phyloP scores from a whole-genome alignment of 37 sponge, comb jelly and placozoan genomes.

The Theonella swinhoei region DNA sequence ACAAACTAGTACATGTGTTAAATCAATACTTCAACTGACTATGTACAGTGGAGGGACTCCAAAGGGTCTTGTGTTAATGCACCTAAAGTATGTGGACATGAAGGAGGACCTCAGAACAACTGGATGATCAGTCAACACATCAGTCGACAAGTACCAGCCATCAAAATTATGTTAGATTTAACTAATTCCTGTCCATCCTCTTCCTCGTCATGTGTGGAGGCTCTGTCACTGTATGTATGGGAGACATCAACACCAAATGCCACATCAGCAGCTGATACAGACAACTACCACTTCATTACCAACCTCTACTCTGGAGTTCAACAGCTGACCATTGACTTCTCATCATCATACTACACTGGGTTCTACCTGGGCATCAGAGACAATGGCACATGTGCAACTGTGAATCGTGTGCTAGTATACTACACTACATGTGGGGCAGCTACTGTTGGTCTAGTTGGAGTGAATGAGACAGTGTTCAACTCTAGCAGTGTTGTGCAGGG shows the following conservation, averaged over 20 bases:
- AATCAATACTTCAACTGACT: too few species aligned
- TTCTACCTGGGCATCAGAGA: slow-evolving; percentile 43
- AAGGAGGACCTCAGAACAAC: too few species aligned
- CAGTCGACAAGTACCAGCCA: not conserved
- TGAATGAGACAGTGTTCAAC: slow-evolving; percentile 5
- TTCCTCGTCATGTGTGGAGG: not conserved
- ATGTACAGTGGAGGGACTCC: too few species aligned
- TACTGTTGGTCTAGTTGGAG: not conserved
- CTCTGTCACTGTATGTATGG: not conserved
- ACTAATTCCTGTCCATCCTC: not conserved
- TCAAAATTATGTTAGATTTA: too few species aligned
- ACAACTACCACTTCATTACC: not conserved
- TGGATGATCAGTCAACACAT: not conserved
- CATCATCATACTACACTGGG: not conserved
- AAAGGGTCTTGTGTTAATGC: too few species aligned
- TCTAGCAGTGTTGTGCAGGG: not conserved
- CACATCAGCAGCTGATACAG: not conserved
- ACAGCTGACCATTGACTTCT: not conserved
- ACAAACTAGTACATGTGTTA: not conserved
- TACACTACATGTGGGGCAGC: slow-evolving; percentile 24
- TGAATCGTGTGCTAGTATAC: slow-evolving; percentile 30
- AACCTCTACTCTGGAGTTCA: not conserved
- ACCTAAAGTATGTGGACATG: too few species aligned
- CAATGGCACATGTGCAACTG: not conserved
- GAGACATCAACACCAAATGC: not conserved